phyloP scores from a whole-genome alignment of 1,140 invertebrate genomes.

The Caenorhabditis elegans region WBcel235 BX284604.4:12828001-12828500 shows the following conservation, averaged over 20 bases:
- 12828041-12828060: no score
- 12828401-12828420: not conserved
- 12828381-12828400: slow-evolving; percentile 23
- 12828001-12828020: no score
- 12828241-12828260: not conserved
- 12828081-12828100: no score
- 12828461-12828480: slow-evolving; percentile 25
- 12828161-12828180: slow-evolving; percentile 8
- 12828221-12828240: slow-evolving; percentile 27
- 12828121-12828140: no score
- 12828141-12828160: slow-evolving; percentile 24
- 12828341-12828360: slow-evolving; percentile 27
- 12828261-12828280: not conserved
- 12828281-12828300: not conserved
- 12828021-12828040: no score
- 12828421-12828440: not conserved
- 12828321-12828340: not conserved
- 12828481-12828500: slow-evolving; percentile 33
- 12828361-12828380: slow-evolving; percentile 31
- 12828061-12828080: no score
- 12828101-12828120: no score
- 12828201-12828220: slow-evolving; percentile 38
- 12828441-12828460: not conserved
- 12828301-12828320: not conserved
- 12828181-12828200: slow-evolving; percentile 17